These are phyloP conservation scores for Perccottus glenii DNA, from an alignment of 2,113 vertebrate species.

Conservation along the genomic window DNA sequence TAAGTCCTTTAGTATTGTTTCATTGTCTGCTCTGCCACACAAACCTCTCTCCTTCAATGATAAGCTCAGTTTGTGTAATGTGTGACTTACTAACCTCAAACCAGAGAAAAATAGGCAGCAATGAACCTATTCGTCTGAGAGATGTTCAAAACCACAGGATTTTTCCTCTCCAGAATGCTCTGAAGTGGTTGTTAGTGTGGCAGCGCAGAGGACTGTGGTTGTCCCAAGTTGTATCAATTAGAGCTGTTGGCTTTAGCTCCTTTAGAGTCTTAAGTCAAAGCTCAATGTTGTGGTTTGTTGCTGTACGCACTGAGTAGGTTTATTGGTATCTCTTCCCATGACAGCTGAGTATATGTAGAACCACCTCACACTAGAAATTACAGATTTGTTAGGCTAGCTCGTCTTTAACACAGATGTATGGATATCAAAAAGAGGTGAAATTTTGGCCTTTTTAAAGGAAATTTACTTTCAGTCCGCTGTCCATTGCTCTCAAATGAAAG, in stretches of 20 bases:
- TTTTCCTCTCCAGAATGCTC: not conserved
- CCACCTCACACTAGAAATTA: too few species aligned
- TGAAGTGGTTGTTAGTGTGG: not conserved
- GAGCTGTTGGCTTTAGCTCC: not conserved
- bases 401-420: too few species aligned
- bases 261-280: too few species aligned
- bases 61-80: not conserved
- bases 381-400: too few species aligned
- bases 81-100: not conserved
- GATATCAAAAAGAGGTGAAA: constrained; percentile 6
- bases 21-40: too few species aligned
- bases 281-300: too few species aligned
- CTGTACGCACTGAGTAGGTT: too few species aligned
- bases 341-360: too few species aligned
- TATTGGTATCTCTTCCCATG: too few species aligned
- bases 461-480: constrained; percentile 45
- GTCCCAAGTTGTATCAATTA: not conserved
- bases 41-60: too few species aligned
- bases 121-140: not conserved
- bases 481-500: constrained; percentile 36
- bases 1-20: too few species aligned
- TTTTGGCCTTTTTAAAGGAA: constrained; percentile 49
- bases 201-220: not conserved
- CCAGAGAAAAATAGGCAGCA: not conserved
- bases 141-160: not conserved